Evolutionary conservation across 2,888 invertebrate species (phyloP).

Genomic region (Apantesis nais): DNA sequence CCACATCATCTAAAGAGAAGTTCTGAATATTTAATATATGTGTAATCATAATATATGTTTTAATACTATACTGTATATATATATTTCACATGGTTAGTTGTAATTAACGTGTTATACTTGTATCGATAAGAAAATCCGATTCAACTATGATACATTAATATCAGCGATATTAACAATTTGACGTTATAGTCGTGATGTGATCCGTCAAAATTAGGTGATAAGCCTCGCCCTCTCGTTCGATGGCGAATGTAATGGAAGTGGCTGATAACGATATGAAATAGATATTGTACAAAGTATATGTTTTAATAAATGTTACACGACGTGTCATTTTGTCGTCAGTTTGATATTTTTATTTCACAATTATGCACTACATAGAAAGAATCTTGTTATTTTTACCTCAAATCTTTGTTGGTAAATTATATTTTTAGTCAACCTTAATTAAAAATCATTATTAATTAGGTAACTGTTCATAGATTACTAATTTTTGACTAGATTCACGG

Average conservation of each 20-base stretch:
- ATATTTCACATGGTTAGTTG: too few relatives aligned
- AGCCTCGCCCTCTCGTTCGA: not conserved
- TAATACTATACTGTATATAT: too few relatives aligned
- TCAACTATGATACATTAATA: not conserved
- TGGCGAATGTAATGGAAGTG: not conserved
- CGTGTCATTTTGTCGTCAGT: not conserved
- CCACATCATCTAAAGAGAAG: too few relatives aligned
- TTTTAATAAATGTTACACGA: not conserved
- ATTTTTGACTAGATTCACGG: too few relatives aligned
- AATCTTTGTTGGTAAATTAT: too few relatives aligned
- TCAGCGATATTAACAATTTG: not conserved
- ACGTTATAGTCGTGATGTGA: not conserved
- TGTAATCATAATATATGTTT: too few relatives aligned
- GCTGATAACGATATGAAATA: conserved; percentile 6
- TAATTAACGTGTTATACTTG: not conserved
- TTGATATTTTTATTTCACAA: not conserved
- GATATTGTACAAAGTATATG: not conserved
- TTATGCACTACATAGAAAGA: not conserved
- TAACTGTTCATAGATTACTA: too few relatives aligned
- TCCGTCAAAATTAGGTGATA: conserved; percentile 7
- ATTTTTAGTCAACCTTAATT: too few relatives aligned
- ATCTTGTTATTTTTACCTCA: too few relatives aligned
- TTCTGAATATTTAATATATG: too few relatives aligned
- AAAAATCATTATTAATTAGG: too few relatives aligned
- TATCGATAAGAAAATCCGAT: not conserved